Percentiles rank a stretch among this genome's conserved stretches.
These are phyloP conservation scores for Torymus auratus DNA, from an alignment of 2,888 invertebrate species.

Conservation along the genomic window DNA sequence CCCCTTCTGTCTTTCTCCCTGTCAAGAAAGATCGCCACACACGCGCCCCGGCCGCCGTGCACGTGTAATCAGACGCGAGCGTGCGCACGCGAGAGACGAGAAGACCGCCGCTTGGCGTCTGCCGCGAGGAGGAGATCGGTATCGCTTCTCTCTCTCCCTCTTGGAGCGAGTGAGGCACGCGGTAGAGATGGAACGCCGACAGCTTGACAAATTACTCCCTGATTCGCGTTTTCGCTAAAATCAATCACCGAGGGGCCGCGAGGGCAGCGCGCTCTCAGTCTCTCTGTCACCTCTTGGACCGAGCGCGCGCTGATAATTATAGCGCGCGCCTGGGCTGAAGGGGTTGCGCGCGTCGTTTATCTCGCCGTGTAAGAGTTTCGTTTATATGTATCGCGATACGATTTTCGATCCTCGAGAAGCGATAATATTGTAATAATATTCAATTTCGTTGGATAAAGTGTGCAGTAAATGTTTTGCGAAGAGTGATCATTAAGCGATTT, in stretches of 20 bases:
- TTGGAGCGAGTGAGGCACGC: neutral
- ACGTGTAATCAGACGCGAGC: slow-evolving; percentile 20
- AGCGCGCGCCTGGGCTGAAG: neutral
- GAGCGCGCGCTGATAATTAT: slow-evolving; percentile 55
- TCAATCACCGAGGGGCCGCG: slow-evolving; percentile 71
- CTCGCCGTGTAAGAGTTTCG: too few species aligned
- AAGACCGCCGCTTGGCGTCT: neutral
- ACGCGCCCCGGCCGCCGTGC: neutral
- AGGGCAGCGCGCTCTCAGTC: neutral
- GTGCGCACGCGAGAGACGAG: slow-evolving; percentile 2
- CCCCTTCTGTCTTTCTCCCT: neutral
- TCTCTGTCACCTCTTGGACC: slow-evolving; percentile 65
- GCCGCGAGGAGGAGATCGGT: slow-evolving; percentile 36
- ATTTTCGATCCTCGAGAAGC: too few species aligned
- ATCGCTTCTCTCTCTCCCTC: slow-evolving; percentile 7
- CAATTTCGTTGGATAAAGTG: too few species aligned
- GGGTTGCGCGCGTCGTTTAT: too few species aligned
- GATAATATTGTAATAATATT: too few species aligned
- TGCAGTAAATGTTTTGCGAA: too few species aligned
- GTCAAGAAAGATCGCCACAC: neutral
- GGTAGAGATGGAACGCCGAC: slow-evolving; percentile 66
- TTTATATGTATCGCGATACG: too few species aligned
- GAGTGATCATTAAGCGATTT: too few species aligned
- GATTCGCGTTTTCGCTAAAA: slow-evolving; percentile 76
- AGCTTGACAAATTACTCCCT: slow-evolving; percentile 76